Base-by-base conservation (phyloP, 1,140 invertebrate genomes). In the Ylistrum balloti region DNA sequence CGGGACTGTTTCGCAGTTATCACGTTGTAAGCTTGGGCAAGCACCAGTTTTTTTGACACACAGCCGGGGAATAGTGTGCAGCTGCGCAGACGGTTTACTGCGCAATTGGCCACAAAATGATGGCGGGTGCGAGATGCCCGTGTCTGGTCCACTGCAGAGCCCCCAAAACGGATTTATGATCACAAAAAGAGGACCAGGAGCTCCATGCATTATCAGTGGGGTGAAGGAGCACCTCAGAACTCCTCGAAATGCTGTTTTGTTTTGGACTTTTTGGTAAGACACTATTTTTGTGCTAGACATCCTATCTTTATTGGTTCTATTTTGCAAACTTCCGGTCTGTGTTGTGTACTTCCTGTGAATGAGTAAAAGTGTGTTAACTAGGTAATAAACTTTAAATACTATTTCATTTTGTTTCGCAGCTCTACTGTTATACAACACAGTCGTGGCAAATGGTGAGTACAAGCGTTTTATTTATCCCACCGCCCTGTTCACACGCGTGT, bases 181-280 rank as follows among this genome's bases (percentile, higher is more conserved):
- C 41, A 87, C 88, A 41, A 45, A 74, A 86, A 74, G 88, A 87
- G 85, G 88, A 91, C 48, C 56, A 17, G 88, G 88, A 88, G 88
- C 88, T 91, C 88, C 87, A 91, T 91, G 90, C 90, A 91, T 91
- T 86, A 88, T 91, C 90, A 86, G 88, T 45, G 48, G 34, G 88
- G 88, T 89, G 86, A 89, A 88, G 90, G 90, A 88, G 90, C 85
- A 87, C 87, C 88, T 91, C 90, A 86, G 85, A 87, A 38, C 56
- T 38, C 88, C 88, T 89, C 88, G 90, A 89, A 56, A 91, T 91
- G 90, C 86, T 91, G 33, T 91, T 91, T 91, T 91, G 90, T 89
- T 91, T 91, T 91, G 90, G 90, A 88, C 90, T 91, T 89, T 91
- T 91, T 91, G 90, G 90, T 91, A 89, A 91, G 90, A 89, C 48